Conservation (phyloP, 2,797 vertebrate genomes). For the Apogon hyalosoma region DNA sequence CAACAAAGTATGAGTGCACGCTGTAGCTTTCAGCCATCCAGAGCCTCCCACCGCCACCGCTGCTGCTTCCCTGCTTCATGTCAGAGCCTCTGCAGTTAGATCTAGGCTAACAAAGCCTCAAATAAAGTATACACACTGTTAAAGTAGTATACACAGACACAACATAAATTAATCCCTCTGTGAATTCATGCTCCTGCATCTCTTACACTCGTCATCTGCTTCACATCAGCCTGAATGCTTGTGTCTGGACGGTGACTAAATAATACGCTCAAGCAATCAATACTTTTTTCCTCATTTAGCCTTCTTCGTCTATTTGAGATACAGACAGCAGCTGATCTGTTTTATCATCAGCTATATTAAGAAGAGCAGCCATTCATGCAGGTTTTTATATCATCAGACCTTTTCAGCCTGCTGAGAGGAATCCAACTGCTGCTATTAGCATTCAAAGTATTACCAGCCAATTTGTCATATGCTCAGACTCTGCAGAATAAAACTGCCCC, state of each 20-base stretch:
- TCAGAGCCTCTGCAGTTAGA: constrained; percentile 57
- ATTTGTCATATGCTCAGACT: constrained; percentile 34
- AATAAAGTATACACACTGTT: constrained; percentile 28
- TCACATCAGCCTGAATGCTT: constrained; percentile 15
- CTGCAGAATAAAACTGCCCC: constrained; percentile 11
- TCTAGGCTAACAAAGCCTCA: constrained; percentile 45
- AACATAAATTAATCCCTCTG: constrained; percentile 31
- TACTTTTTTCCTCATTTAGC: constrained; percentile 44
- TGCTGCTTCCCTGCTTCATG: constrained; percentile 28
- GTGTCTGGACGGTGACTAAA: constrained; percentile 38
- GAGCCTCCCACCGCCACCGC: constrained; percentile 36
- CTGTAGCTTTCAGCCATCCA: constrained; percentile 62
- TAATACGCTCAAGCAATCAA: constrained; percentile 47
- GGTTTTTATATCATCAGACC: constrained; percentile 54
- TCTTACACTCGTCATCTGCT: constrained; percentile 27
- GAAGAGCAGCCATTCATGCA: constrained; percentile 36
- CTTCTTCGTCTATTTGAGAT: constrained; percentile 6
- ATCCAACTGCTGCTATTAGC: constrained; percentile 34
- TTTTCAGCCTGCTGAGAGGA: constrained; percentile 11
- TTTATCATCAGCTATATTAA: constrained; percentile 30
- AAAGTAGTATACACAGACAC: constrained; percentile 24
- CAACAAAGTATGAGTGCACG: constrained; percentile 62
- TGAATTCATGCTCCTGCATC: constrained; percentile 47
- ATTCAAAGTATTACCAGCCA: constrained; percentile 30
- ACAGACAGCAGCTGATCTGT: constrained; percentile 11